Percentiles rank a stretch among this genome's conserved stretches.
These are phyloP conservation scores for Eunapius fragilis DNA, from an alignment of 37 sponge, comb jelly and placozoan species.

Conservation along the genomic window DNA sequence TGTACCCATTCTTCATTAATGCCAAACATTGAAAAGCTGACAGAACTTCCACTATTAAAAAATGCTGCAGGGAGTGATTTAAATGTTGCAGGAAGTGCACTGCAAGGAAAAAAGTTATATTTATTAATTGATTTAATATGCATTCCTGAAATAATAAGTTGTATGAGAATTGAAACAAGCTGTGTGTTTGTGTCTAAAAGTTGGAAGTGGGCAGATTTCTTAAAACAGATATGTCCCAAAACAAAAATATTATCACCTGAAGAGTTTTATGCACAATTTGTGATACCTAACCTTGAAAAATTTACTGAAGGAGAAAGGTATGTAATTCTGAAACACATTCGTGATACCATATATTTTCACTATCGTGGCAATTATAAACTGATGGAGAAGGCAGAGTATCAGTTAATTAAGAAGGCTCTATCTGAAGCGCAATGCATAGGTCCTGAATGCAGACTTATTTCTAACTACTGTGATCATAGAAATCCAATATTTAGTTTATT, in stretches of 20 bases:
- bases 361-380: background rate
- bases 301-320: conserved; percentile 32
- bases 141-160: too few species aligned
- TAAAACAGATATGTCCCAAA: background rate
- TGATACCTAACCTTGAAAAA: conserved; percentile 31
- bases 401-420: too few species aligned
- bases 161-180: too few species aligned
- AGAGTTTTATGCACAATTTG: conserved; percentile 25
- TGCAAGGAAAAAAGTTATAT: conserved; percentile 33
- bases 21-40: background rate
- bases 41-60: conserved; percentile 48
- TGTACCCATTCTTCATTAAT: background rate
- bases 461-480: conserved; percentile 24
- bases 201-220: conserved; percentile 34
- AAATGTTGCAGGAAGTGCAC: too few species aligned
- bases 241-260: background rate
- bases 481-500: conserved; percentile 32
- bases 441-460: background rate
- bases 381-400: too few species aligned
- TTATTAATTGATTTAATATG: conserved; percentile 10
- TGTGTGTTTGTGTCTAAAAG: conserved; percentile 18
- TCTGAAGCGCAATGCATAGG: conserved; percentile 20
- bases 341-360: conserved; percentile 12
- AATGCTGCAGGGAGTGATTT: conserved; percentile 37
- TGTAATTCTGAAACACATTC: conserved; percentile 39